Evolutionary conservation across 2,113 vertebrate species (phyloP), one percentile per base, ranked within the genome.

Genomic region (Odocoileus hemionus): DNA sequence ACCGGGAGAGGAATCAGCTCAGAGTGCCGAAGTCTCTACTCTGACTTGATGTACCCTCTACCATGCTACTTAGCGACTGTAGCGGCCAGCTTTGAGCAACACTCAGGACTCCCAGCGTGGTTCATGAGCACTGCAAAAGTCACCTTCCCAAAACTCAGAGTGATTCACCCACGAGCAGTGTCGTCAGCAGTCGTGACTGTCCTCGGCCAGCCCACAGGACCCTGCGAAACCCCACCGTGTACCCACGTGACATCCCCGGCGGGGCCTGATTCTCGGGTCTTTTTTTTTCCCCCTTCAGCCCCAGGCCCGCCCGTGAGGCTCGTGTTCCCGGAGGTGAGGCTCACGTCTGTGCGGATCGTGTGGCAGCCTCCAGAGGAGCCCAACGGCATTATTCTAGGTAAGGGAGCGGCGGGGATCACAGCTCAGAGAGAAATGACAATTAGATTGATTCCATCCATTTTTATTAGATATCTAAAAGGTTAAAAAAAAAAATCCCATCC

Each of bases 361-460:
- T 99, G 99, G 99, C 99, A 99, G 97, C 99, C 99, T 0, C 99
- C 99, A 0, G 98, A 99, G 89, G 99, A 99, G 92, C 99, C 99
- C 96, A 99, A 99, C 0, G 99, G 99, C 52, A 98, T 99, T 57
- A 99, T 99, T 80, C 99, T 99, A 98, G 99, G 99, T 99, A 99
- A 99, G 98, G 78, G 43, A 23, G 25, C 8, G 1, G 30, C 1
- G 1, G 19, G 17, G 39, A 12, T 25, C 74, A 12, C 16, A 5
- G 36, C 91, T 64, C 6, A 7, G 47, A 50, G 57, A 67, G 55
- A 26, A 6, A 2, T 9, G 0, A 0, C 86, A 16, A 10, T 9
- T 0, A 0, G 4, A 28, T n/a, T 55, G 23, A 3, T 33, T 43
- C n/a, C 4, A 54, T 89, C 86, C 45, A 6, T 30, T 70, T 61